A percentile compares a stretch with the other conserved stretches of the same genome.
Evolutionary conservation across 1,140 invertebrate species (phyloP).

Genomic region (Drosophila mayri): DNA sequence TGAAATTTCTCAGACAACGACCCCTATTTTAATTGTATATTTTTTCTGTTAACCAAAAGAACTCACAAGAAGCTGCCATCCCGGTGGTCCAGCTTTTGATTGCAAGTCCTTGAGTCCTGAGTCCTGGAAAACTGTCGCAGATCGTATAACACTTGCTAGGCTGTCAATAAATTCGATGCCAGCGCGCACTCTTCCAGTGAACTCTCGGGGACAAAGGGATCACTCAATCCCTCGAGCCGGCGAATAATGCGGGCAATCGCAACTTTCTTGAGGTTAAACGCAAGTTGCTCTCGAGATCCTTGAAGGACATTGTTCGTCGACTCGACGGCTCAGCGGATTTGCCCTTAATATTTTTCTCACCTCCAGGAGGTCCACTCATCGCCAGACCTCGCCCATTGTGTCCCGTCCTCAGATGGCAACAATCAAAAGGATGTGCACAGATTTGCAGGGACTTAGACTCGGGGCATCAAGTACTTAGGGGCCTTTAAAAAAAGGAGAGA

Average conservation of each 20-base stretch:
- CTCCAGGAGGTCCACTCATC: constrained; percentile 79
- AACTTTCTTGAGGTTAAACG: constrained; percentile 84
- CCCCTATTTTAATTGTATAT: constrained; percentile 54
- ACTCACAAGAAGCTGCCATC: constrained; percentile 67
- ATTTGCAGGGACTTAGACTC: constrained; percentile 70
- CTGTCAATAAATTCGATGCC: constrained; percentile 56
- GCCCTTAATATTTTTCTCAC: constrained; percentile 80
- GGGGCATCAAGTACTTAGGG: constrained; percentile 69
- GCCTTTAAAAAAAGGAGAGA: constrained; percentile 34
- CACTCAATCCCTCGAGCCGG: constrained; percentile 14
- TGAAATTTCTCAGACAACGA: constrained; percentile 55
- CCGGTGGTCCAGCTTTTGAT: constrained; percentile 79
- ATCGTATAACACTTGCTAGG: constrained; percentile 80
- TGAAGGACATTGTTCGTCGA: constrained; percentile 51
- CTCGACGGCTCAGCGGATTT: constrained; percentile 42
- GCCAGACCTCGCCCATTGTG: constrained; percentile 57
- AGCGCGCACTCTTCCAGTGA: constrained; percentile 48
- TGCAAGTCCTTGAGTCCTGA: constrained; percentile 53
- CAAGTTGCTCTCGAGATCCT: constrained; percentile 70
- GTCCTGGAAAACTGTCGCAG: constrained; percentile 52
- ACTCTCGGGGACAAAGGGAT: constrained; percentile 36
- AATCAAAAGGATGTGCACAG: constrained; percentile 72
- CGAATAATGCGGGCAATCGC: constrained; percentile 78
- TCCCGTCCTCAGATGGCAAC: constrained; percentile 63
- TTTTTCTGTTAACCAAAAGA: constrained; percentile 18